Percentiles rank a stretch among this genome's conserved stretches.
Conservation (phyloP, 2,113 vertebrate species). For the Setophaga kirtlandii region DNA sequence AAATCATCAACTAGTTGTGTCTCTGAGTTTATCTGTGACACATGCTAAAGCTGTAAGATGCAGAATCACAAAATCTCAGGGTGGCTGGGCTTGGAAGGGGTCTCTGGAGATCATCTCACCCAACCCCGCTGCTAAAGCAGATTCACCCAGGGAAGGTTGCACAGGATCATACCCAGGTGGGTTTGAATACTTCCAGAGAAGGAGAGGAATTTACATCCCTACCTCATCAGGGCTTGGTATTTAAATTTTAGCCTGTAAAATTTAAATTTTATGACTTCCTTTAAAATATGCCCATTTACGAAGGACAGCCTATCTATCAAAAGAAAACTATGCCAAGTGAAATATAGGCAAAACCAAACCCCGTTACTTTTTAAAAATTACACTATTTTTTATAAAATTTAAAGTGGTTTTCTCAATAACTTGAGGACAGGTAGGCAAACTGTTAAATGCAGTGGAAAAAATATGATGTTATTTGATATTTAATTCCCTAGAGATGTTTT, state of each 20-base stretch:
- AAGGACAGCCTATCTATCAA: neutral
- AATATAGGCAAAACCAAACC: neutral
- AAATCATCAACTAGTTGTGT: neutral
- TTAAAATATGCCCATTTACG: neutral
- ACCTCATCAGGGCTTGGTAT: neutral
- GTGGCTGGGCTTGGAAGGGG: neutral
- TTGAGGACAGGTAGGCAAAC: neutral
- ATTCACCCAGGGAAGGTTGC: too few relatives aligned
- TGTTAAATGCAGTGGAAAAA: neutral
- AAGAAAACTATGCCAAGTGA: neutral
- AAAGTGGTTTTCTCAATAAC: neutral
- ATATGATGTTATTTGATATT: neutral
- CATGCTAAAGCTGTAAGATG: neutral
- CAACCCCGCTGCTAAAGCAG: neutral
- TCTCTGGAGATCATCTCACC: neutral
- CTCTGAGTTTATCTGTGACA: neutral
- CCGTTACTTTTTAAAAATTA: neutral
- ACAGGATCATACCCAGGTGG: neutral
- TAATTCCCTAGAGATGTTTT: conserved; percentile 16
- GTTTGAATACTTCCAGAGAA: neutral
- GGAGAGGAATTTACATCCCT: neutral
- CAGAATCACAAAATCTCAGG: neutral
- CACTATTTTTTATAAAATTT: neutral
- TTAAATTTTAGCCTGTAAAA: neutral
- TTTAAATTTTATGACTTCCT: neutral